These are phyloP conservation scores for Enteromius paludinosus DNA, from an alignment of 2,797 vertebrate species.

Conservation along the genomic window DNA sequence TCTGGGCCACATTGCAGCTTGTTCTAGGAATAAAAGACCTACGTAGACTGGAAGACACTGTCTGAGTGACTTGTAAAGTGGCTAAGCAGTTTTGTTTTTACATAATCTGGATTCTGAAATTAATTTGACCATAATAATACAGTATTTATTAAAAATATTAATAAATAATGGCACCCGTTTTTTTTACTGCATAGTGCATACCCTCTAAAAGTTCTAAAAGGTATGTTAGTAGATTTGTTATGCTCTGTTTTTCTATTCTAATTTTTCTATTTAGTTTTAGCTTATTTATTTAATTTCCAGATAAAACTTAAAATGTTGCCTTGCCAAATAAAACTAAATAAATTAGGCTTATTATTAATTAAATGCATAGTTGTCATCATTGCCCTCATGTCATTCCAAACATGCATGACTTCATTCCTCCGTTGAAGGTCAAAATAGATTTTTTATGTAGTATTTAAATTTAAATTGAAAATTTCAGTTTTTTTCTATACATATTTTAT, in stretches of 20 bases:
- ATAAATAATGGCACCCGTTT: no score
- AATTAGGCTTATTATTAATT: background rate
- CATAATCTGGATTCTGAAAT: background rate
- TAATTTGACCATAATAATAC: background rate
- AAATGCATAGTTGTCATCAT: background rate
- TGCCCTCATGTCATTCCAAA: no score
- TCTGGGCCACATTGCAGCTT: background rate
- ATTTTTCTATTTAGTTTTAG: background rate
- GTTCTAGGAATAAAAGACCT: background rate
- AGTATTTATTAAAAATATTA: background rate
- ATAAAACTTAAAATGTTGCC: background rate
- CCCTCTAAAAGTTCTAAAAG: no score
- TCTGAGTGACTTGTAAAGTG: background rate
- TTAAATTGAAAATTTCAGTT: no score
- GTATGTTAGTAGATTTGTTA: no score
- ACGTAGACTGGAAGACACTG: background rate
- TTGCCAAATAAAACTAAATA: background rate
- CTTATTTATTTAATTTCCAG: background rate
- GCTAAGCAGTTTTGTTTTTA: background rate
- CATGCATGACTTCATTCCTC: no score
- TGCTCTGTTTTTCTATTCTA: no score
- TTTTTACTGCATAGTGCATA: background rate
- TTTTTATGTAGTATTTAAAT: no score
- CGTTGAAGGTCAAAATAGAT: no score
- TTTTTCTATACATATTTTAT: no score